phyloP scores from a whole-genome alignment of 2,888 invertebrate genomes.

The Augiades crinisus region DNA sequence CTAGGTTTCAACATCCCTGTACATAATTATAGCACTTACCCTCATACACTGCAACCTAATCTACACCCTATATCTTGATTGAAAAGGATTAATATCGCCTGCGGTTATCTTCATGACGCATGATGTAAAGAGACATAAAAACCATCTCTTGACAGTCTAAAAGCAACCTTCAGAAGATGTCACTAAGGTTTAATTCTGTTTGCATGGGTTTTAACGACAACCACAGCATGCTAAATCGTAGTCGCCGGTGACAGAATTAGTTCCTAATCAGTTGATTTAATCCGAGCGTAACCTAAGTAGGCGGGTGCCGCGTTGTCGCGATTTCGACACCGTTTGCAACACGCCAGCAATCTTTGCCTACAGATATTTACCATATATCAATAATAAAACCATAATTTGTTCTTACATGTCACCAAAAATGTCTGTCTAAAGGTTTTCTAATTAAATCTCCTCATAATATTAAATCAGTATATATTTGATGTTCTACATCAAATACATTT shows the following conservation, averaged over 20 bases:
- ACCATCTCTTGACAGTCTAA: neutral
- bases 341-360: neutral
- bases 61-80: slow-evolving; percentile 10
- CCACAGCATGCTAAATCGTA: slow-evolving; percentile 28
- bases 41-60: slow-evolving; percentile 20
- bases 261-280: slow-evolving; percentile 57
- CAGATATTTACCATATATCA: no score
- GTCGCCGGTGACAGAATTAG: slow-evolving; percentile 40
- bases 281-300: slow-evolving; percentile 35
- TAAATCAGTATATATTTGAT: no score
- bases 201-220: neutral
- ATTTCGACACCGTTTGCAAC: slow-evolving; percentile 11
- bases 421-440: no score
- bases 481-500: no score
- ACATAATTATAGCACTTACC: slow-evolving; percentile 34
- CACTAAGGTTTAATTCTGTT: slow-evolving; percentile 15
- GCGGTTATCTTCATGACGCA: neutral
- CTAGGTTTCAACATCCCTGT: slow-evolving; percentile 39
- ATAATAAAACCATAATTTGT: neutral
- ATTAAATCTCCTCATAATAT: no score
- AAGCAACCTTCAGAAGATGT: neutral
- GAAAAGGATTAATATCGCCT: slow-evolving; percentile 23
- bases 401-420: no score
- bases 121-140: neutral
- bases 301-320: slow-evolving; percentile 13